Conservation (phyloP, 2,888 invertebrate species). For the Rhagium mordax region DNA sequence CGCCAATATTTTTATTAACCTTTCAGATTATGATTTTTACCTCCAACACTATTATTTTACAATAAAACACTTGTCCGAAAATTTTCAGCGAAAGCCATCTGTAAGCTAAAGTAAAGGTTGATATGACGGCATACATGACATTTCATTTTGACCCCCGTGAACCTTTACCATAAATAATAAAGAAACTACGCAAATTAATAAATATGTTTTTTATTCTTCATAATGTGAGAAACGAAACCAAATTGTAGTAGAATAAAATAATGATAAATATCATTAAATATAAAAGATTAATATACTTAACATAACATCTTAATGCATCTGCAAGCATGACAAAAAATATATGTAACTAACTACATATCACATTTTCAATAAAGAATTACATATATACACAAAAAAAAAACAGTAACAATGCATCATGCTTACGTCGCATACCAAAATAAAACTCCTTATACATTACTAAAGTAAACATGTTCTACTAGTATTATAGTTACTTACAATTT, state of each 20-base stretch:
- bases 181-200: background rate
- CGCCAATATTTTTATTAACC: too few species aligned
- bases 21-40: too few species aligned
- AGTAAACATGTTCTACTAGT: slow-evolving; percentile 24
- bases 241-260: slow-evolving; percentile 26
- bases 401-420: slow-evolving; percentile 54
- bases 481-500: slow-evolving; percentile 27
- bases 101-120: too few species aligned
- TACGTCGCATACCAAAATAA: slow-evolving; percentile 50
- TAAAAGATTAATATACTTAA: slow-evolving; percentile 31
- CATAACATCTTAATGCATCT: slow-evolving; percentile 56
- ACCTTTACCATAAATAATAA: background rate
- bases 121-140: too few species aligned
- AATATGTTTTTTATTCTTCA: slow-evolving; percentile 11
- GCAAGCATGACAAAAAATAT: slow-evolving; percentile 61
- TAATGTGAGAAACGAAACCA: slow-evolving; percentile 13
- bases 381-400: slow-evolving; percentile 50
- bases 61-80: too few species aligned
- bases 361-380: slow-evolving; percentile 35
- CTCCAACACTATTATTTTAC: too few species aligned
- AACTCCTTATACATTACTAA: slow-evolving; percentile 27
- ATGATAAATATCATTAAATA: slow-evolving; percentile 31
- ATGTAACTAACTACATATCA: slow-evolving; percentile 51
- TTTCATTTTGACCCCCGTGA: too few species aligned
- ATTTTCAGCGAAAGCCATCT: too few species aligned